A percentile compares a stretch with the other conserved stretches of the same genome.
Conservation (phyloP, 2,888 invertebrate genomes). For the Pollenia labialis region DNA sequence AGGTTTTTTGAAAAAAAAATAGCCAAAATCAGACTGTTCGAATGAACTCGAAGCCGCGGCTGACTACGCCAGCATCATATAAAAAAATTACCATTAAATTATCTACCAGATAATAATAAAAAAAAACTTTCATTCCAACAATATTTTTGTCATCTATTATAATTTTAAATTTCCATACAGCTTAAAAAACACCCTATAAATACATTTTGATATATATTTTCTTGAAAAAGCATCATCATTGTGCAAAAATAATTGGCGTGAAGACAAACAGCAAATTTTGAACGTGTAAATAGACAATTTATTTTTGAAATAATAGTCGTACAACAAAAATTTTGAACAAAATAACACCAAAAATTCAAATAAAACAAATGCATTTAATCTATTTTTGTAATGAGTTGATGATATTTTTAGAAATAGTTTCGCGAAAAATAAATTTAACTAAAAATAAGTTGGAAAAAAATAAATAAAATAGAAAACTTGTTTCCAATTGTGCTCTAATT, state of each 20-base stretch:
- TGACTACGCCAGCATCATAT: too few species aligned
- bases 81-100: too few species aligned
- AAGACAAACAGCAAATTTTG: constrained; percentile 42
- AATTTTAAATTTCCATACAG: too few species aligned
- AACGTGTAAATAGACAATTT: constrained; percentile 49
- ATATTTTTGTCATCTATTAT: too few species aligned
- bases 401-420: constrained; percentile 51
- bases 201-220: not conserved
- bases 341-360: constrained; percentile 4
- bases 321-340: not conserved
- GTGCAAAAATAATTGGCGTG: constrained; percentile 34
- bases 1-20: too few species aligned
- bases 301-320: constrained; percentile 47
- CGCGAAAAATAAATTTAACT: constrained; percentile 27
- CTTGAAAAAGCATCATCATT: constrained; percentile 28
- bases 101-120: too few species aligned
- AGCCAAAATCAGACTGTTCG: too few species aligned
- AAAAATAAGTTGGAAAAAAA: constrained; percentile 19
- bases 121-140: too few species aligned
- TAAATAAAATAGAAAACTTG: not conserved
- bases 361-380: constrained; percentile 23
- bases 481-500: constrained; percentile 9
- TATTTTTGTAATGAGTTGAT: constrained; percentile 36
- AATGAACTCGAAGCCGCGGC: too few species aligned
- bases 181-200: too few species aligned